Conservation (phyloP, 1,140 invertebrate genomes). For the Drosophila kepulauana region DNA sequence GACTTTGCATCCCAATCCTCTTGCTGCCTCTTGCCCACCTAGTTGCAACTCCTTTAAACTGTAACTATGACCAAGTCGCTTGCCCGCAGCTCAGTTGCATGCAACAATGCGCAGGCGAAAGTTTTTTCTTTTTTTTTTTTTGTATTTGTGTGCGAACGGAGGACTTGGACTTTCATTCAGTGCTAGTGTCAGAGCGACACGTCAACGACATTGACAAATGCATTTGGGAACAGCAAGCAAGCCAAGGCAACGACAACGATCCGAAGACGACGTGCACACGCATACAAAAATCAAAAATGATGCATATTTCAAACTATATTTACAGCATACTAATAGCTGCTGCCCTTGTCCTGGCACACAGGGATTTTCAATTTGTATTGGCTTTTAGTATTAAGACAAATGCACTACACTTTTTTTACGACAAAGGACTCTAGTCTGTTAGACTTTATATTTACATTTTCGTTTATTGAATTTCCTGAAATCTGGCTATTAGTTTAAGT, state of each 20-base stretch:
- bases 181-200: conserved; percentile 55
- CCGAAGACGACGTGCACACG: conserved; percentile 66
- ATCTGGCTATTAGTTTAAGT: no score
- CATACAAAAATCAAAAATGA: conserved; percentile 54
- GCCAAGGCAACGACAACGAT: conserved; percentile 20
- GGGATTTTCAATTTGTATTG: background rate
- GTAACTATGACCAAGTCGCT: conserved; percentile 58
- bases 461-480: no score
- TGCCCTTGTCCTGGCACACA: conserved; percentile 33
- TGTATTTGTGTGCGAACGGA: conserved; percentile 13
- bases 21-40: background rate
- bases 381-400: background rate
- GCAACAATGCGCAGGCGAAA: conserved; percentile 78
- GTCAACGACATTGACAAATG: conserved; percentile 78
- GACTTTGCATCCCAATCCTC: background rate
- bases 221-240: conserved; percentile 58
- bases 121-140: conserved; percentile 50
- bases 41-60: conserved; percentile 26
- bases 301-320: conserved; percentile 14
- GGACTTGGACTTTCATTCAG: conserved; percentile 45
- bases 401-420: no score
- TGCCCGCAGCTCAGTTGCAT: conserved; percentile 59
- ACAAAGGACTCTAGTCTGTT: no score
- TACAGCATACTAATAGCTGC: conserved; percentile 6
- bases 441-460: no score